phyloP scores from a whole-genome alignment of 2,113 vertebrate species.

The Conger conger region DNA sequence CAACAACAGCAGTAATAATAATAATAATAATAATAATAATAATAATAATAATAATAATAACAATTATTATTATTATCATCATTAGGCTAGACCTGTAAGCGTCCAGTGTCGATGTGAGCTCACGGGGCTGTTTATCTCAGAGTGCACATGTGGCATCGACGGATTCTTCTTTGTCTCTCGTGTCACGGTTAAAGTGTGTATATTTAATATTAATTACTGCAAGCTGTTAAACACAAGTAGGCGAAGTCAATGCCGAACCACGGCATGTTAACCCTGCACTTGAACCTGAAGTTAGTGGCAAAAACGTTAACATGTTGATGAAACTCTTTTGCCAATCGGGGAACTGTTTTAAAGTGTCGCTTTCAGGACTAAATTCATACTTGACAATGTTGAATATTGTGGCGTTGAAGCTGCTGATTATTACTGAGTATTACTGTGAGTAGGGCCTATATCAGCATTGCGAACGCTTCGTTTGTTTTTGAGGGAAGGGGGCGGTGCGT shows the following conservation, averaged over 20 bases:
- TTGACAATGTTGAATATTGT: background rate
- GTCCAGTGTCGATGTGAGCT: background rate
- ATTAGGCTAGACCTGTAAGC: background rate
- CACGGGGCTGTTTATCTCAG: background rate
- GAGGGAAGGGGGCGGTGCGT: background rate
- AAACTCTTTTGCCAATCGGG: background rate
- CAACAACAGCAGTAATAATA: background rate
- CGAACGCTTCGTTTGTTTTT: background rate
- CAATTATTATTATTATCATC: too few species aligned
- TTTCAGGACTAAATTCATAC: background rate
- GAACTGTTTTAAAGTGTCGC: background rate
- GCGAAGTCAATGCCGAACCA: background rate
- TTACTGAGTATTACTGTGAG: too few species aligned
- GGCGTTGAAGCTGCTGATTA: background rate
- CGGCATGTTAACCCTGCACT: background rate
- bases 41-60: too few species aligned
- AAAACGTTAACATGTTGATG: background rate
- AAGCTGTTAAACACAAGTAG: background rate
- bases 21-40: too few species aligned
- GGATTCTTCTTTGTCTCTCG: background rate
- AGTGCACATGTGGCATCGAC: slow-evolving; percentile 10
- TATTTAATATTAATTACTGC: background rate
- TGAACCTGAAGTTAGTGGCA: background rate
- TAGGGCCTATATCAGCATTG: too few species aligned
- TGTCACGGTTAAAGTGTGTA: background rate